Base-by-base conservation (phyloP, 2,797 vertebrate species). In the Alca torda region DNA sequence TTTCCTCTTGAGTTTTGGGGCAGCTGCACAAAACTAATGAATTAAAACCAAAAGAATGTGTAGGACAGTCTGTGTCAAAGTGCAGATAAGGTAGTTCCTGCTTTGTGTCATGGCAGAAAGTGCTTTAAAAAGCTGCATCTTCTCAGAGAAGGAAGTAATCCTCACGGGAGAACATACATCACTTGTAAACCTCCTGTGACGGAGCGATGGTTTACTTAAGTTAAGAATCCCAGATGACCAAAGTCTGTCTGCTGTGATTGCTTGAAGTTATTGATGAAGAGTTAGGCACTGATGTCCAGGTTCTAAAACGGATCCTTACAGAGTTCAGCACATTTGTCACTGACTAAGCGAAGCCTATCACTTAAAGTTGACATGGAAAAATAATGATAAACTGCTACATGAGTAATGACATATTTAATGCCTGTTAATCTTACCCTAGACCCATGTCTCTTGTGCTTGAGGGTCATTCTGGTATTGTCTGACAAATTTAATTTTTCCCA, bases 211-310 rank as follows among this genome's bases (percentile, higher is more conserved):
- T 97, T 97, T 97, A 96, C 90, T 96, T 96, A 84, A 85, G 83
- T 84, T 63, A 76, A 93, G 85, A 96, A 92, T 94, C 90, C 94
- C 92, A 75, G 83, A 83, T 89, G 96, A 94, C n/a, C 21, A 78
- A 95, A 74, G 84, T 63, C 93, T 76, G 81, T 81, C 92, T 84
- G 54, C 74, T 94, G 53, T 90, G 84, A 86, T 96, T 95, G 93
- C 91, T 92, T 90, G 46, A 89, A 74, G 88, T 97, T 96, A 97
- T 90, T 97, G 95, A 97, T 96, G 96, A 97, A 94, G 95, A 98
- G 97, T 75, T 95, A 96, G 95, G 76, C 67, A 77, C 84, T 70
- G 88, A 96, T 93, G 82, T 97, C 89, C 90, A 97, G 93, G 28
- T 89, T 95, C 89, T 94, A 91, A 98, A 96, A 93, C 4, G 19